Conservation (phyloP, 1,140 invertebrate genomes). For the Bombus impatiens region DNA sequence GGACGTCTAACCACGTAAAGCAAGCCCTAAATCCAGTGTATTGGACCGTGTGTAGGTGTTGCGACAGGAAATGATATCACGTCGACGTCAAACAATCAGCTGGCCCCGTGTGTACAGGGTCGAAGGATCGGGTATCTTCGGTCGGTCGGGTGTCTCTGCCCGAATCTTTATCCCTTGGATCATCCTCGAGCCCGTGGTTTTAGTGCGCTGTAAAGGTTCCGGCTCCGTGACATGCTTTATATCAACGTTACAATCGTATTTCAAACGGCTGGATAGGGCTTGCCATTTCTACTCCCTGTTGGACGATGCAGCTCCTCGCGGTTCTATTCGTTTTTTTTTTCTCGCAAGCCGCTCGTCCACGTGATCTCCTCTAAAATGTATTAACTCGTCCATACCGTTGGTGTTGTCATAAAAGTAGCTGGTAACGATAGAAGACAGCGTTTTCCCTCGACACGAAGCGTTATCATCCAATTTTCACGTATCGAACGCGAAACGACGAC, state of each 20-base stretch:
- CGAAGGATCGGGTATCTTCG: slow-evolving; percentile 39
- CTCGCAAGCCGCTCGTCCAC: too few relatives aligned
- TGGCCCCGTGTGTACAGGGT: background rate
- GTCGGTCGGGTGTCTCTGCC: slow-evolving; percentile 16
- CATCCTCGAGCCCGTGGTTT: slow-evolving; percentile 62
- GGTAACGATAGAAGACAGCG: background rate
- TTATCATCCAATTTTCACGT: background rate
- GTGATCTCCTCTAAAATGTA: background rate
- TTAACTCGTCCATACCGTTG: background rate
- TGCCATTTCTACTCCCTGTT: slow-evolving; percentile 24
- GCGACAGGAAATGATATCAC: slow-evolving; percentile 30
- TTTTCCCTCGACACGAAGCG: too few relatives aligned
- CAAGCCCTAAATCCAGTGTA: slow-evolving; percentile 2
- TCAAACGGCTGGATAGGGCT: slow-evolving; percentile 61
- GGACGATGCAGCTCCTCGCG: slow-evolving; percentile 29
- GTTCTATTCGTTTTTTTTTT: slow-evolving; percentile 10
- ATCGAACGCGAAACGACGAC: background rate
- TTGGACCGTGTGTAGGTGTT: background rate
- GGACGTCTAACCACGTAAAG: background rate
- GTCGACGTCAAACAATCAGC: slow-evolving; percentile 25
- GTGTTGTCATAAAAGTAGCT: background rate
- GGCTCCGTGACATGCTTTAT: slow-evolving; percentile 59
- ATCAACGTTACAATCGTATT: slow-evolving; percentile 69
- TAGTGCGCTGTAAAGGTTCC: slow-evolving; percentile 65
- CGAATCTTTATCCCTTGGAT: slow-evolving; percentile 51